Evolutionary conservation across 2,113 vertebrate species (phyloP).

Genomic region (Eupsittula cactorum): DNA sequence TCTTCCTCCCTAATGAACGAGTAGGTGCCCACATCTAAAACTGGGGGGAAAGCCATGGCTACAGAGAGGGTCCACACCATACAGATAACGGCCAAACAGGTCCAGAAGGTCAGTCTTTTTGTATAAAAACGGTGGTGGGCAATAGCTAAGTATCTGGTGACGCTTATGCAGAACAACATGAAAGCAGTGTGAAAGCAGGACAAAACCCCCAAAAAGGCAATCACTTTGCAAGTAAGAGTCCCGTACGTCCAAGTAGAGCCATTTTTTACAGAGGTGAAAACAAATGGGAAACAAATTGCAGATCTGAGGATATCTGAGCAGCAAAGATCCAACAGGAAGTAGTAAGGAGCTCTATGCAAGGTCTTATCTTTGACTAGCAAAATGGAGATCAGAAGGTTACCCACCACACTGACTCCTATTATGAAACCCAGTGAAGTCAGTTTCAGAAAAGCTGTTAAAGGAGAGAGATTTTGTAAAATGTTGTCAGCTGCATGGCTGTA

Average conservation of each 20-base stretch:
- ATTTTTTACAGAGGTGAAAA: slow-evolving; percentile 99
- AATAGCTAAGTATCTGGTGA: slow-evolving; percentile 98
- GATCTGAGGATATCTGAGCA: slow-evolving; percentile 98
- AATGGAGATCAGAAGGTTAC: slow-evolving; percentile 99
- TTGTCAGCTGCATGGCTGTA: slow-evolving; percentile 99
- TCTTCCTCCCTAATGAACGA: slow-evolving; percentile 98
- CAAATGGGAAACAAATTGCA: slow-evolving; percentile 98
- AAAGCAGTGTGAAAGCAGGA: slow-evolving; percentile 99
- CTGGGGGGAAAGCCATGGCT: slow-evolving; percentile 98
- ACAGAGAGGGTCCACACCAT: slow-evolving; percentile 99
- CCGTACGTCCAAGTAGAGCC: slow-evolving; percentile 97
- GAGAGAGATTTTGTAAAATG: slow-evolving; percentile 99
- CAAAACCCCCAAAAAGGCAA: slow-evolving; percentile 97
- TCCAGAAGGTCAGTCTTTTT: slow-evolving; percentile 98
- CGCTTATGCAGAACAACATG: slow-evolving; percentile 98
- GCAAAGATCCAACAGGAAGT: slow-evolving; percentile 98
- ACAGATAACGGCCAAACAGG: slow-evolving; percentile 97
- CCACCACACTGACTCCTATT: slow-evolving; percentile 98
- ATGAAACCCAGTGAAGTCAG: slow-evolving; percentile 99
- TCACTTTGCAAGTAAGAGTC: slow-evolving; percentile 98
- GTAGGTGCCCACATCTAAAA: slow-evolving; percentile 98
- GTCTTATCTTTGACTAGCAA: slow-evolving; percentile 99
- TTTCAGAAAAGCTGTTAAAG: slow-evolving; percentile 99
- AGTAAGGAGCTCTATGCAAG: slow-evolving; percentile 98
- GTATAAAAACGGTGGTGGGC: slow-evolving; percentile 99